Conservation (phyloP, 2,888 invertebrate genomes). For the Agelastica alni region DNA sequence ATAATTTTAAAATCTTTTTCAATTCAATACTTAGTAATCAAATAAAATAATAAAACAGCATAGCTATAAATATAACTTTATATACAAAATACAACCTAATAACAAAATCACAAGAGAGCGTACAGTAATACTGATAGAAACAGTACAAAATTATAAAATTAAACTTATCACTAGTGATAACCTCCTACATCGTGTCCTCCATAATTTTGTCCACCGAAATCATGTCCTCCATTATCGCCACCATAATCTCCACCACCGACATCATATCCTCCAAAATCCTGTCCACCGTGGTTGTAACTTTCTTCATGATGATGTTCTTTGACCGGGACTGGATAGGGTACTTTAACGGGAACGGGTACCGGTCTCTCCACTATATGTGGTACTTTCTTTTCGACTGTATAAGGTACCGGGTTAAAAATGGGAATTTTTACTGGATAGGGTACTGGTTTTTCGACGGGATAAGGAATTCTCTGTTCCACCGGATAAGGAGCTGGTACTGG, state of each 20-base stretch:
- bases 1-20: too few relatives aligned
- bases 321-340: slow-evolving; percentile 67
- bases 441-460: slow-evolving; percentile 71
- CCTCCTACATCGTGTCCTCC: slow-evolving; percentile 37
- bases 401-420: slow-evolving; percentile 69
- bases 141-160: slow-evolving; percentile 33
- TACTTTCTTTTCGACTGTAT: slow-evolving; percentile 58
- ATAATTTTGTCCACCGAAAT: slow-evolving; percentile 32
- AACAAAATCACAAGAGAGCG: slow-evolving; percentile 46
- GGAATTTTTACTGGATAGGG: slow-evolving; percentile 65
- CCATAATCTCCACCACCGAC: slow-evolving; percentile 37
- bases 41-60: too few relatives aligned
- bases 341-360: slow-evolving; percentile 72
- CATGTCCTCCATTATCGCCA: slow-evolving; percentile 11
- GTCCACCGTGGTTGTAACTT: slow-evolving; percentile 35
- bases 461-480: slow-evolving; percentile 68
- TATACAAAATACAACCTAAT: slow-evolving; percentile 38
- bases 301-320: slow-evolving; percentile 40
- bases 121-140: slow-evolving; percentile 48
- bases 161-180: slow-evolving; percentile 34
- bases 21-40: too few relatives aligned
- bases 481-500: slow-evolving; percentile 73
- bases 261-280: slow-evolving; percentile 35
- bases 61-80: slow-evolving; percentile 13
- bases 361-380: slow-evolving; percentile 59